Conservation (phyloP, 2,888 invertebrate species). For the Apotomis capreana region DNA sequence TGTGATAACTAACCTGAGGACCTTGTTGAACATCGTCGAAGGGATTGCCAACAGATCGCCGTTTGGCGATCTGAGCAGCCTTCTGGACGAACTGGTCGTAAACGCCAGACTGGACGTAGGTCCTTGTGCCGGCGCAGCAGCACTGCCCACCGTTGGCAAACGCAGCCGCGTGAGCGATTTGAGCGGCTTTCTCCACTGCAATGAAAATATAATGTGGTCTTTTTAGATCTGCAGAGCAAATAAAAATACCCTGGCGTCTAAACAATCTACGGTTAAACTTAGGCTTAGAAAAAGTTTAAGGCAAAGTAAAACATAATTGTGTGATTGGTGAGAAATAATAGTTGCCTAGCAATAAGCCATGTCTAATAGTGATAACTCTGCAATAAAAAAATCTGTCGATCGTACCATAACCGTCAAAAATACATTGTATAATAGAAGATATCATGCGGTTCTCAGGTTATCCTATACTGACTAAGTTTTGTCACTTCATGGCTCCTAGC, state of each 20-base stretch:
- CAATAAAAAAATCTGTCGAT: too few relatives aligned
- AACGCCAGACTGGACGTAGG: conserved; percentile 93
- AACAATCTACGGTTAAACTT: too few relatives aligned
- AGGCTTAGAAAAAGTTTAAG: too few relatives aligned
- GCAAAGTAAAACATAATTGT: too few relatives aligned
- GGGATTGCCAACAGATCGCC: conserved; percentile 92
- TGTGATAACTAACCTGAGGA: conserved; percentile 86
- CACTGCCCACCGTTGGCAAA: conserved; percentile 76
- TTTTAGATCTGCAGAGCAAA: too few relatives aligned
- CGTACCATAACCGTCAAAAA: background rate
- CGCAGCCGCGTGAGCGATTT: conserved; percentile 73
- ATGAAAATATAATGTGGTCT: conserved; percentile 26
- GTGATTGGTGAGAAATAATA: too few relatives aligned
- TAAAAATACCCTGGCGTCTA: too few relatives aligned
- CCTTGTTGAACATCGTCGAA: conserved; percentile 90
- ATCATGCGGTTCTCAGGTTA: too few relatives aligned
- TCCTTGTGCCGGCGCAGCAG: conserved; percentile 91
- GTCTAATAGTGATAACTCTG: too few relatives aligned
- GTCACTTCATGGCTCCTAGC: too few relatives aligned
- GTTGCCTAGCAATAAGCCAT: too few relatives aligned
- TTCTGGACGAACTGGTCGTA: conserved; percentile 93
- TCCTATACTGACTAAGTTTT: too few relatives aligned
- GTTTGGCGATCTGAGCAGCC: conserved; percentile 87
- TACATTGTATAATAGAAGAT: background rate
- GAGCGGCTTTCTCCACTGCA: conserved; percentile 74